Percentiles rank a stretch among this genome's conserved stretches.
Conservation (phyloP, 2,797 vertebrate genomes). For the Notoglanidium macrostoma region DNA sequence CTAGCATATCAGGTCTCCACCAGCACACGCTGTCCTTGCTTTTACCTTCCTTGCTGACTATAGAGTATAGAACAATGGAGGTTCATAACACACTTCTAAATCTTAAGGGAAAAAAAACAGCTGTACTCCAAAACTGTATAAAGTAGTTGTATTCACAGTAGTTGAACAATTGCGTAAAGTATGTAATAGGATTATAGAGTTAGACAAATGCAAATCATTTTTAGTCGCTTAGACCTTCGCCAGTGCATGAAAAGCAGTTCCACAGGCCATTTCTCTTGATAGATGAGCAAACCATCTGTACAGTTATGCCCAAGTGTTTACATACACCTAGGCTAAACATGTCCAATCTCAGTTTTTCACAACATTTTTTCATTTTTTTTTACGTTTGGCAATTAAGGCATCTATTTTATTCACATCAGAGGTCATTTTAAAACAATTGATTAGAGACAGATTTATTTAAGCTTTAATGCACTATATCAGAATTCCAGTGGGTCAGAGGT, state of each 20-base stretch:
- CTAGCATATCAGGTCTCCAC: conserved; percentile 39
- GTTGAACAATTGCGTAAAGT: neutral
- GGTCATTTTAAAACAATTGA: too few species aligned
- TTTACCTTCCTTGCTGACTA: conserved; percentile 36
- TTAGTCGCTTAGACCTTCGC: neutral
- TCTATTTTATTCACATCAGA: too few species aligned
- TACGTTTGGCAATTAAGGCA: neutral
- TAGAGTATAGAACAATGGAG: conserved; percentile 27
- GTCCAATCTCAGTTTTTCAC: neutral
- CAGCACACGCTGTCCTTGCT: conserved; percentile 47
- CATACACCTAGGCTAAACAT: neutral
- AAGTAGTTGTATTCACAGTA: neutral
- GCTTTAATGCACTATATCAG: too few species aligned
- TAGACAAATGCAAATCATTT: neutral
- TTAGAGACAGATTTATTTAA: too few species aligned
- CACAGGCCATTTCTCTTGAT: neutral
- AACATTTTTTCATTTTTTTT: neutral
- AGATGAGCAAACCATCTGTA: neutral
- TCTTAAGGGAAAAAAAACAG: neutral
- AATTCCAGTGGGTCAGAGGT: too few species aligned
- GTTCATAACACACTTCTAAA: conserved; percentile 3
- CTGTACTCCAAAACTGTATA: too few species aligned
- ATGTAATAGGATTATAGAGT: neutral
- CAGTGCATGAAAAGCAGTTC: neutral
- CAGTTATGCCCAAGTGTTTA: neutral